A percentile compares a stretch with the other conserved stretches of the same genome.
These are phyloP conservation scores for Leucoma salicis DNA, from an alignment of 2,888 invertebrate genomes.

Conservation along the genomic window DNA sequence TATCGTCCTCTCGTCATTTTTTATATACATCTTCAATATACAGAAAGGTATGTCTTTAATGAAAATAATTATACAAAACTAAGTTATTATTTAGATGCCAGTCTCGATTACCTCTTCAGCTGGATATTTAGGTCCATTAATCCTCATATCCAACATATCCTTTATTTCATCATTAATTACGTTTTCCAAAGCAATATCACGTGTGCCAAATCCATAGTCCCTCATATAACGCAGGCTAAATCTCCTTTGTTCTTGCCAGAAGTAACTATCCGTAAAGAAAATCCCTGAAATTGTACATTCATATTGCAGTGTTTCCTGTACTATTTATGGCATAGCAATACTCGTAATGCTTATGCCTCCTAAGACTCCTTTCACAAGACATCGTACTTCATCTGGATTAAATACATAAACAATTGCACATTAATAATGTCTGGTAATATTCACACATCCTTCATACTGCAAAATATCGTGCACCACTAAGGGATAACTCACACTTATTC, in stretches of 20 bases:
- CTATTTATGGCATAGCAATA: neutral
- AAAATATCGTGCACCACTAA: too few relatives aligned
- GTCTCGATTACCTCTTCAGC: conserved; percentile 54
- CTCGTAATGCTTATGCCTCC: neutral
- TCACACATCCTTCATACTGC: too few relatives aligned
- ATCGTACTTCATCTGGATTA: too few relatives aligned
- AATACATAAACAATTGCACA: too few relatives aligned
- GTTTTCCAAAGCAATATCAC: conserved; percentile 79
- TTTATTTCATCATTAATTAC: conserved; percentile 54
- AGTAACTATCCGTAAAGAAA: conserved; percentile 84
- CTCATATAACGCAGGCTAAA: conserved; percentile 85
- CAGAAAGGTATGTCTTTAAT: too few relatives aligned
- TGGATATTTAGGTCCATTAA: conserved; percentile 56
- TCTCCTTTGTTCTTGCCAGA: conserved; percentile 85
- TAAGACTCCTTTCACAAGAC: too few relatives aligned
- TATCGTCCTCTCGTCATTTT: too few relatives aligned
- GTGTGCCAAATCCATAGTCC: conserved; percentile 86
- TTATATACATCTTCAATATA: too few relatives aligned
- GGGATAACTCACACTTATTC: too few relatives aligned
- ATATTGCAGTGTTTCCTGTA: neutral
- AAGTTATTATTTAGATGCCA: too few relatives aligned
- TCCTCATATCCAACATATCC: conserved; percentile 67
- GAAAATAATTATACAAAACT: too few relatives aligned
- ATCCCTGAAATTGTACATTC: conserved; percentile 69
- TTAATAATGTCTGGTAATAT: too few relatives aligned